Percentiles rank a stretch among this genome's conserved stretches.
These are phyloP conservation scores for Sarotherodon lohbergeri DNA, from an alignment of 2,113 vertebrate species.

Conservation along the genomic window DNA sequence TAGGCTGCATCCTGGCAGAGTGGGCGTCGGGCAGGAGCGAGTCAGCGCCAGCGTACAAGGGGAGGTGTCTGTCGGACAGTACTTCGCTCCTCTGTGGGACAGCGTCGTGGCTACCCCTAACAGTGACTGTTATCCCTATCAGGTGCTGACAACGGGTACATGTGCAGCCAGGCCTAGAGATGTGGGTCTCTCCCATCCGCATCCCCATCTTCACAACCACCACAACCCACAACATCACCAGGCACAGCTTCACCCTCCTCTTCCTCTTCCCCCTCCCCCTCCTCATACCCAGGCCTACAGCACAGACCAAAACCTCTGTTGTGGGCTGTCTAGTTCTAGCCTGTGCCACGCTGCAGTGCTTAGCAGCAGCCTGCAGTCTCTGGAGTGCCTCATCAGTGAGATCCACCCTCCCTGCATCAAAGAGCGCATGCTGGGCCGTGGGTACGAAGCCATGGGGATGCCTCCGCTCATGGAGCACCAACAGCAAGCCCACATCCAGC, in stretches of 20 bases:
- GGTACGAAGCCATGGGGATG: slow-evolving; percentile 87
- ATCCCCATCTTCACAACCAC: slow-evolving; percentile 26
- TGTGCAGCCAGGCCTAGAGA: slow-evolving; percentile 58
- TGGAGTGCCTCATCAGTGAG: slow-evolving; percentile 98
- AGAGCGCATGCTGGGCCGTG: slow-evolving; percentile 95
- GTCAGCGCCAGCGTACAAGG: slow-evolving; percentile 75
- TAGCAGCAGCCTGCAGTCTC: slow-evolving; percentile 95
- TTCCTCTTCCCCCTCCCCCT: slow-evolving; percentile 18
- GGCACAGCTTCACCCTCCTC: slow-evolving; percentile 47
- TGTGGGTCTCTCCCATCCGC: slow-evolving; percentile 66
- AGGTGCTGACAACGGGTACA: slow-evolving; percentile 78
- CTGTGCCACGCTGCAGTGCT: slow-evolving; percentile 87
- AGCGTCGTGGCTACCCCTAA: slow-evolving; percentile 81
- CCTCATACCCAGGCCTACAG: slow-evolving; percentile 53
- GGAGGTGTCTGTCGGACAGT: slow-evolving; percentile 81
- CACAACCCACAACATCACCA: slow-evolving; percentile 18
- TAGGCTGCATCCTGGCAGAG: slow-evolving; percentile 62
- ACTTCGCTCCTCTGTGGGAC: slow-evolving; percentile 87
- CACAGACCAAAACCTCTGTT: slow-evolving; percentile 69
- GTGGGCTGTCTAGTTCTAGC: slow-evolving; percentile 77
- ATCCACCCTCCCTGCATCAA: slow-evolving; percentile 97
- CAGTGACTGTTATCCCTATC: slow-evolving; percentile 85
- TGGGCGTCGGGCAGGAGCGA: slow-evolving; percentile 53
- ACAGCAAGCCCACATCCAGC: slow-evolving; percentile 90
- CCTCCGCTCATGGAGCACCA: slow-evolving; percentile 89